Percentiles rank a stretch among this genome's conserved stretches.
Conservation (phyloP, 1,140 invertebrate genomes). For the Magallana ariakensis region DNA sequence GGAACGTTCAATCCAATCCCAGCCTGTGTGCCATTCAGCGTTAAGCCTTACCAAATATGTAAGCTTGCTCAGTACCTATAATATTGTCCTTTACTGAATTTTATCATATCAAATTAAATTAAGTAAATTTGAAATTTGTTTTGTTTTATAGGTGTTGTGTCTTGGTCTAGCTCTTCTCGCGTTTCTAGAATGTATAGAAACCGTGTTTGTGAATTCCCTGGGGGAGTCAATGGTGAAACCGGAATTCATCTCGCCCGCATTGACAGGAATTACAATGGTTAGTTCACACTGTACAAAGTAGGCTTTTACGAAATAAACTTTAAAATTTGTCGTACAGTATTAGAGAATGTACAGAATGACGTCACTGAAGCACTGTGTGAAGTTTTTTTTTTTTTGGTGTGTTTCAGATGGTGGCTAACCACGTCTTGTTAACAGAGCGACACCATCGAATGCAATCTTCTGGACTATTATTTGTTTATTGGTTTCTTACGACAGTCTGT, state of each 20-base stretch:
- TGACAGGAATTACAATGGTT: background rate
- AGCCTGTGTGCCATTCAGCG: background rate
- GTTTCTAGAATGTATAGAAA: background rate
- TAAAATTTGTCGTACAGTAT: background rate
- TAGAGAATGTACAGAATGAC: background rate
- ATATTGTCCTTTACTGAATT: too few relatives aligned
- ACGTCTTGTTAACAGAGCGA: background rate
- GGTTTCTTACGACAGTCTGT: background rate
- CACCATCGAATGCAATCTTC: background rate
- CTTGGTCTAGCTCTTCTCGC: background rate
- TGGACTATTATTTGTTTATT: background rate
- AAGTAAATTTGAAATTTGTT: background rate
- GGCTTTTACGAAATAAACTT: background rate
- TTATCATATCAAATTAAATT: too few relatives aligned
- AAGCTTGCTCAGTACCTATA: background rate
- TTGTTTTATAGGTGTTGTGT: background rate
- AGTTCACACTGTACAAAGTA: background rate
- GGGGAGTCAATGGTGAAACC: background rate
- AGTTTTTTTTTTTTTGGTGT: background rate
- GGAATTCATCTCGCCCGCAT: background rate
- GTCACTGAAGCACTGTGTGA: background rate
- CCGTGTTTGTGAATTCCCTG: background rate
- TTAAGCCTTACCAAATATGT: background rate
- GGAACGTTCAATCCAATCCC: background rate
- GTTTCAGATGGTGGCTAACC: background rate